Conservation (phyloP, 37 sponge, comb jelly and placozoan genomes). For the Hexactinellida sp. region DNA sequence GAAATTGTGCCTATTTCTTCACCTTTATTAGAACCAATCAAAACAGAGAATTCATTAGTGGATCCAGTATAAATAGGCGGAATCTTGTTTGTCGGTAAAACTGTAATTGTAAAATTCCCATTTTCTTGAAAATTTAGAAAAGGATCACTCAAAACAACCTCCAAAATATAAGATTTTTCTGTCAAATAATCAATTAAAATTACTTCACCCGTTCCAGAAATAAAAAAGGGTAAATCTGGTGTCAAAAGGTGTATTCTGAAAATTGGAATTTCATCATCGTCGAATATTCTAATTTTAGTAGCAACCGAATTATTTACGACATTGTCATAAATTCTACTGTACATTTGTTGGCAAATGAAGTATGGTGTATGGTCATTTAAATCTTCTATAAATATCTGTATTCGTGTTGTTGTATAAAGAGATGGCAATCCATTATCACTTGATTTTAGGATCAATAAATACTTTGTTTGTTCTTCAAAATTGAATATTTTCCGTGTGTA, state of each 20-base stretch:
- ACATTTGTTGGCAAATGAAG: slow-evolving; percentile 14
- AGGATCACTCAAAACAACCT: background rate
- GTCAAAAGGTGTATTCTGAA: background rate
- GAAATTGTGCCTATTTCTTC: background rate
- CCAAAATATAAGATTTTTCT: background rate
- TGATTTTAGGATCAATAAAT: slow-evolving; percentile 22
- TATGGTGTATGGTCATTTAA: slow-evolving; percentile 37
- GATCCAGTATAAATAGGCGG: background rate
- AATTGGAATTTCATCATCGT: background rate
- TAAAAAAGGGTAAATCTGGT: background rate
- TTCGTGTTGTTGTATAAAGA: background rate
- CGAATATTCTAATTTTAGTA: background rate
- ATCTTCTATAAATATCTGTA: slow-evolving; percentile 28
- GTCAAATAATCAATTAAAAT: background rate
- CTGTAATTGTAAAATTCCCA: background rate
- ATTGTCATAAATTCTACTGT: background rate
- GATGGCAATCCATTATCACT: slow-evolving; percentile 28
- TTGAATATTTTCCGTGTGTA: slow-evolving; percentile 10
- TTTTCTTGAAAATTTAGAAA: background rate
- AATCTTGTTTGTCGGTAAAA: background rate
- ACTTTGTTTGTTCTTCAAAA: slow-evolving; percentile 18
- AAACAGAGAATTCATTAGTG: background rate
- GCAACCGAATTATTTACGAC: background rate
- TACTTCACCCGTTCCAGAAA: background rate
- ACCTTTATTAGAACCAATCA: background rate